Evolutionary conservation across 1,140 invertebrate species (phyloP).

Genomic region (Drosophila gunungcola): DNA sequence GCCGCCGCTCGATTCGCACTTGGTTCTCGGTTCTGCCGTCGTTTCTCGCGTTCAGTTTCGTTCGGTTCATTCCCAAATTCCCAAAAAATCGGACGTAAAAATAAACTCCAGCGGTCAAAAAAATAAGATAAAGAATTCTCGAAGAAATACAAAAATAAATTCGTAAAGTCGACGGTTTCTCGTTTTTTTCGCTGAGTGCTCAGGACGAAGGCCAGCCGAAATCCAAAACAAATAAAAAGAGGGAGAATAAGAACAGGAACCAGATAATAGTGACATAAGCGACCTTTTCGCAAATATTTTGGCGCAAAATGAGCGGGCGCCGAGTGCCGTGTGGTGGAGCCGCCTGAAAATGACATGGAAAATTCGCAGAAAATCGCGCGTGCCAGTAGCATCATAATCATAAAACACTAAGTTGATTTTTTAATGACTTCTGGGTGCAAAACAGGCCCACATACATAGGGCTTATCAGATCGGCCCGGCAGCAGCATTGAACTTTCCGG

Average conservation of each 20-base stretch:
- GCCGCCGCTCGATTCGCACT: conserved; percentile 66
- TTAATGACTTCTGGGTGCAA: conserved; percentile 11
- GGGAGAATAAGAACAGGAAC: conserved; percentile 25
- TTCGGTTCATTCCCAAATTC: conserved; percentile 57
- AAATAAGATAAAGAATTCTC: conserved; percentile 27
- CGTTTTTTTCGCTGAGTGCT: conserved; percentile 6
- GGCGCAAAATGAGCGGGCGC: conserved; percentile 67
- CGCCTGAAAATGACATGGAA: conserved; percentile 83
- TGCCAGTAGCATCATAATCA: conserved; percentile 40
- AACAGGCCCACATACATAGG: conserved; percentile 1
- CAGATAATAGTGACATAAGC: conserved; percentile 45
- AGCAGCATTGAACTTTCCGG: conserved; percentile 55
- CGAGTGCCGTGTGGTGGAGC: conserved; percentile 34
- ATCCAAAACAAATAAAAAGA: conserved; percentile 1
- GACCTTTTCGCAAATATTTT: conserved; percentile 58
- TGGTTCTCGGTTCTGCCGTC: conserved; percentile 55
- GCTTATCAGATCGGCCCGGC: conserved; percentile 57
- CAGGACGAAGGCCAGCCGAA: conserved; percentile 14
- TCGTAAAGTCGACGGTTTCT: conserved; percentile 28
- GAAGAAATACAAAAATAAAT: conserved; percentile 43
- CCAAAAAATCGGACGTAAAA: conserved; percentile 58
- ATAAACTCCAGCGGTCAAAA: conserved; percentile 46
- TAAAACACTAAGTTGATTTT: conserved; percentile 23
- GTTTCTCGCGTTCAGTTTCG: conserved; percentile 33
- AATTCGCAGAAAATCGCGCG: conserved; percentile 80